phyloP scores from a whole-genome alignment of 53 echinoderm and acorn worm genomes.

The Antedon mediterranea region DNA sequence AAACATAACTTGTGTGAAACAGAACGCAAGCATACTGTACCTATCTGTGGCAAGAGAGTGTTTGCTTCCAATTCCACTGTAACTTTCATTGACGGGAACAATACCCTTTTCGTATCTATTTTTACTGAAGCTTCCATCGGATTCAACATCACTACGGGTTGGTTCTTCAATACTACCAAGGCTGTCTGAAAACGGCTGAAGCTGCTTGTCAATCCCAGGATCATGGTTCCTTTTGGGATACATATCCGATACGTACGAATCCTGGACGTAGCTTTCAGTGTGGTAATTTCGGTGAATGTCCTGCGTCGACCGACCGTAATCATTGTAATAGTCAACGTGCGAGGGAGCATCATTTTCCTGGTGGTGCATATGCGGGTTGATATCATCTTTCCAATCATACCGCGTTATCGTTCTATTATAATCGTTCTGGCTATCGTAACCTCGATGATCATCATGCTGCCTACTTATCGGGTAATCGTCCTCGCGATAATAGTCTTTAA shows the following conservation, averaged over 20 bases:
- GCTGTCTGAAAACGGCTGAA: not conserved
- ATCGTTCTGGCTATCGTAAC: not conserved
- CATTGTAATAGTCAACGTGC: not conserved
- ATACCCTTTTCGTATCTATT: not conserved
- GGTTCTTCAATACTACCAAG: not conserved
- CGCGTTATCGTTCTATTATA: not conserved
- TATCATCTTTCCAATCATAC: not conserved
- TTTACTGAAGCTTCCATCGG: not conserved
- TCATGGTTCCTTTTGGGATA: not conserved
- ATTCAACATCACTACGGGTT: not conserved
- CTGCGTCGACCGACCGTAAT: not conserved
- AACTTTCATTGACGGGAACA: not conserved
- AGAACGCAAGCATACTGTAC: too few species aligned
- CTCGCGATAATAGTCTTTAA: not conserved
- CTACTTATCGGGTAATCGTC: conserved; percentile 1
- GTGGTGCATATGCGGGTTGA: not conserved
- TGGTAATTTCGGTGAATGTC: not conserved
- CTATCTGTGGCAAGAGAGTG: conserved; percentile 77
- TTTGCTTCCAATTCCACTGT: conserved; percentile 28
- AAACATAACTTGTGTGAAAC: too few species aligned
- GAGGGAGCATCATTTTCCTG: not conserved
- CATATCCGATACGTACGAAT: not conserved
- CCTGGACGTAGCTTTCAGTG: not conserved
- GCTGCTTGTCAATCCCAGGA: not conserved
- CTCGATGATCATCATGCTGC: not conserved